Base-by-base conservation (phyloP, 2,113 vertebrate species). In the Pygoscelis antarcticus region DNA sequence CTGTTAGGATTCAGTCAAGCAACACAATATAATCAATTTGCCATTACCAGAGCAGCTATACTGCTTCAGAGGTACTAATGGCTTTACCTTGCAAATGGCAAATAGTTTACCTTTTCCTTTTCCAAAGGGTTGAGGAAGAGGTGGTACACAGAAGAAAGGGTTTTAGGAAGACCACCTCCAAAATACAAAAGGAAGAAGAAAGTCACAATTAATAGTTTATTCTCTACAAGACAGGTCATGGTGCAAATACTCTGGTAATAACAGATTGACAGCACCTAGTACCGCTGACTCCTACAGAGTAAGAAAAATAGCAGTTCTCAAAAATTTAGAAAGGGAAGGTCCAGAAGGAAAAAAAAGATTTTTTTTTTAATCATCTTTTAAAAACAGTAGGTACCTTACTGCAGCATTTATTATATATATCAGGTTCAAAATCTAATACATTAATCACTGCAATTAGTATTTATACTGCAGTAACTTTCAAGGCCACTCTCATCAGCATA, bases 101-200 rank as follows among this genome's bases (percentile, higher is more conserved):
- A 96, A 96, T 74, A 96, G 89, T 96, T 97, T 95, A 96, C 97
- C 91, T 95, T 96, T 97, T 93, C 95, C 81, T 97, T 96, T 97
- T 96, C 96, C 93, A 93, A 95, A 96, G 94, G 47, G 87, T 79
- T 96, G 94, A 95, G 89, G 91, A 96, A 95, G 95, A 96, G 95
- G 95, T 96, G 96, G 93, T 94, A 95, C 89, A 96, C 94, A 97
- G 95, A 96, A 97, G 96, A 92, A 97, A 83, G 87, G 89, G 83
- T 94, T 96, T 96, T 97, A 96, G 95, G 91, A 97, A 97, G 95
- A 97, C 95, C 93, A 97, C 96, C 94, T 96, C 97, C 97, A 97
- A 97, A 97, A 96, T 96, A 96, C 36, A 93, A 96, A 97, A 97
- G 94, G 94, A 92, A 92, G 89, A 95, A 97, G 81, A 95, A 96